Conservation (phyloP, 1,140 invertebrate genomes). For the Phthorimaea operculella region DNA sequence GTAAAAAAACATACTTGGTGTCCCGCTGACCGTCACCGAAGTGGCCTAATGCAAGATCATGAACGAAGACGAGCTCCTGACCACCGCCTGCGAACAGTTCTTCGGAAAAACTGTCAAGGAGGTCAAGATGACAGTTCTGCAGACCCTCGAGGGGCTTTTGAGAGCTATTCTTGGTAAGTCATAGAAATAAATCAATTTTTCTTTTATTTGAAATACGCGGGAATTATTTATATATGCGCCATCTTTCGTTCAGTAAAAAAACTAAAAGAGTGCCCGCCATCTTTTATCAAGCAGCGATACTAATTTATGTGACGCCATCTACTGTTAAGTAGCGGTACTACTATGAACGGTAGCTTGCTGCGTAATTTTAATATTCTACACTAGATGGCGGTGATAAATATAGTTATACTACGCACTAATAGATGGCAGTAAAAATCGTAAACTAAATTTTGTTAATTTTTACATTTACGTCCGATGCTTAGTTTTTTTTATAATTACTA, state of each 20-base stretch:
- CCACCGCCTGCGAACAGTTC: constrained; percentile 97
- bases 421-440: too few species aligned
- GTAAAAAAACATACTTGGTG: constrained; percentile 68
- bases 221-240: neutral
- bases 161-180: constrained; percentile 91
- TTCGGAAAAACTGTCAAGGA: constrained; percentile 92
- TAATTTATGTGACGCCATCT: neutral
- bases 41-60: constrained; percentile 98
- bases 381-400: too few species aligned
- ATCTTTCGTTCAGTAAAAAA: neutral
- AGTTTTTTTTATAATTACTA: too few species aligned
- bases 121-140: constrained; percentile 93
- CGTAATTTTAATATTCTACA: too few species aligned
- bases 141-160: constrained; percentile 96
- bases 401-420: too few species aligned
- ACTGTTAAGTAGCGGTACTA: neutral
- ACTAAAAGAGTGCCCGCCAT: neutral
- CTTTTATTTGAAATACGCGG: neutral
- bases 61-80: constrained; percentile 95
- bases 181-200: neutral
- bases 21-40: constrained; percentile 95
- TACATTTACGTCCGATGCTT: too few species aligned
- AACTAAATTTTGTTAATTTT: too few species aligned
- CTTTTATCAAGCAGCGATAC: neutral
- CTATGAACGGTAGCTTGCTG: too few species aligned